Evolutionary conservation across 2,797 vertebrate genomes (phyloP).

Genomic region (Gymnodraco acuticeps): DNA sequence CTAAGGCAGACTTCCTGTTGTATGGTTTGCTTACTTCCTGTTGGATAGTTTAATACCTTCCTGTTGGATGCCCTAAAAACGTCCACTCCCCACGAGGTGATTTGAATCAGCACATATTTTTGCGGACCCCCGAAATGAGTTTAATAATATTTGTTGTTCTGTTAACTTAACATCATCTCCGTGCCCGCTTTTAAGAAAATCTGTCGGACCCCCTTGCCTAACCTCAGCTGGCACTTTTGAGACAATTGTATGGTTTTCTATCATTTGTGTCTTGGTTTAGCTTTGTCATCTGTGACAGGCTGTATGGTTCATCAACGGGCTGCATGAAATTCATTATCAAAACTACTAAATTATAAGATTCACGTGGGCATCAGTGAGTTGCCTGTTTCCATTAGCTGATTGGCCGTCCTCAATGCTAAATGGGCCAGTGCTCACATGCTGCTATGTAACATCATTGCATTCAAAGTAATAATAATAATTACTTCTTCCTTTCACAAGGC

Average conservation of each 20-base stretch:
- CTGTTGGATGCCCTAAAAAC: no score
- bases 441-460: slow-evolving; percentile 43
- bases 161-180: no score
- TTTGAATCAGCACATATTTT: no score
- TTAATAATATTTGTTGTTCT: no score
- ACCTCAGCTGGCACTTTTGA: not conserved
- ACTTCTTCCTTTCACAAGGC: slow-evolving; percentile 56
- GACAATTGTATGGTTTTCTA: not conserved
- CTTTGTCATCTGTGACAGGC: slow-evolving; percentile 6
- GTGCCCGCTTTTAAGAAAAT: no score
- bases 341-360: slow-evolving; percentile 30
- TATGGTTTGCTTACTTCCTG: no score
- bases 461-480: slow-evolving; percentile 54
- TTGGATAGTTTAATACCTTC: no score
- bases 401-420: slow-evolving; percentile 59
- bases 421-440: slow-evolving; percentile 45
- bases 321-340: slow-evolving; percentile 38
- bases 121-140: no score
- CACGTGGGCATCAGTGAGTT: slow-evolving; percentile 13
- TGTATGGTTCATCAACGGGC: slow-evolving; percentile 12
- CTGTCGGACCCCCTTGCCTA: no score
- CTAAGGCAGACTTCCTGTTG: no score
- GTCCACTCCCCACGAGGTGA: no score
- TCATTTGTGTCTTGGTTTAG: slow-evolving; percentile 29
- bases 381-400: slow-evolving; percentile 33